A percentile compares a stretch with the other conserved stretches of the same genome.
Conservation (phyloP, 1,140 invertebrate species). For the Acromyrmex heyeri region DNA sequence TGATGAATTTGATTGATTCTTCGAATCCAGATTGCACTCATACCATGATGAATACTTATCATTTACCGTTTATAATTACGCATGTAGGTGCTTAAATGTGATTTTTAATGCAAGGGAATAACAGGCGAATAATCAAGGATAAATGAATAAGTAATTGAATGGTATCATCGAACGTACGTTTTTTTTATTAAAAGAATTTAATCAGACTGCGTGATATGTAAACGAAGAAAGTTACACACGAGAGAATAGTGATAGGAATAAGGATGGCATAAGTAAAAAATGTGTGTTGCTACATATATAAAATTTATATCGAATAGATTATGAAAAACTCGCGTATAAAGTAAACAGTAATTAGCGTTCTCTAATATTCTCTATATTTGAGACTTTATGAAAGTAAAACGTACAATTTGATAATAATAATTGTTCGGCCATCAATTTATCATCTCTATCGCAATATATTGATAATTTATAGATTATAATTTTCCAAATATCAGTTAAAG, state of each 20-base stretch:
- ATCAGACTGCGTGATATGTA: constrained; percentile 53
- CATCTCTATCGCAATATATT: background rate
- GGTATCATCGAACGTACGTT: constrained; percentile 35
- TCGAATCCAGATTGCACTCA: constrained; percentile 38
- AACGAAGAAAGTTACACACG: constrained; percentile 61
- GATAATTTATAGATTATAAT: constrained; percentile 4
- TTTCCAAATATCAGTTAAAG: constrained; percentile 9
- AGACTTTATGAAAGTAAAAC: constrained; percentile 60
- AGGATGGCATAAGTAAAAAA: constrained; percentile 58
- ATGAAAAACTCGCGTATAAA: constrained; percentile 36
- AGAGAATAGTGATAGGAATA: constrained; percentile 59
- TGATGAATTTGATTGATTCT: constrained; percentile 1
- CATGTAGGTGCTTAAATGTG: constrained; percentile 49
- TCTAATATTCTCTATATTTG: constrained; percentile 56
- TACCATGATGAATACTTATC: constrained; percentile 30
- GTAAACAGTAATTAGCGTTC: constrained; percentile 46
- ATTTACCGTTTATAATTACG: constrained; percentile 17
- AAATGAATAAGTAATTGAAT: constrained; percentile 28
- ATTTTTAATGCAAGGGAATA: constrained; percentile 41
- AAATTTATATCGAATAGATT: constrained; percentile 65
- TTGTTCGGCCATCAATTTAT: constrained; percentile 4
- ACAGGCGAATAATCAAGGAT: constrained; percentile 44
- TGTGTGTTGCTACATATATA: constrained; percentile 65
- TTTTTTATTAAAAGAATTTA: constrained; percentile 52
- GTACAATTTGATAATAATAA: constrained; percentile 54